Evolutionary conservation across 2,113 vertebrate species (phyloP), one percentile per base, ranked within the genome.

Genomic region (Malurus melanocephalus): DNA sequence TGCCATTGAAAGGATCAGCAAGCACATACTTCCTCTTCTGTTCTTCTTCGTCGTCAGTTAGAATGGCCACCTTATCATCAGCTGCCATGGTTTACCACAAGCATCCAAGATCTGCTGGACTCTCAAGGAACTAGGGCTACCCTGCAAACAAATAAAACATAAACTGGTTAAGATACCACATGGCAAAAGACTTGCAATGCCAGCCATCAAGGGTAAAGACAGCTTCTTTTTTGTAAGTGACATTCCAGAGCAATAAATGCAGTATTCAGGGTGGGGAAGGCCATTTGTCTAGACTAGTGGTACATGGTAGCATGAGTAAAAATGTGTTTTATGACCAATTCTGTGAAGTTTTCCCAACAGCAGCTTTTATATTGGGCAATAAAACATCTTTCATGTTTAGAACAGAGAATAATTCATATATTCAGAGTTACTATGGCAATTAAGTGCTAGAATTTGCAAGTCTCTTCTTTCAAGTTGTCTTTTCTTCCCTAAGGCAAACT

Each of bases 11-110:
- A 35, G 98, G 98, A 78, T 99, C 98, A 1, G 98, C 96, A 88
- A 99, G 97, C 38, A 99, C 98, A 10, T 99, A 98, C 87, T 98
- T 99, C 72, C 98, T 98, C 96, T 99, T 99, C 90, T 98, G 98
- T 7, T 99, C 99, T 85, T 99, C 99, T 93, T 99, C 99, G 6
- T 99, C 99, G 0, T 99, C 99, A 0, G 98, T 98, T 93, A 99
- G 96, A 95, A 99, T 99, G 88, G 98, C 99, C 91, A 99, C 98
- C 94, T 98, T 99, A 95, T 99, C 99, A 69, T 98, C 98, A 27
- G 98, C 96, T 65, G 98, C 97, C 99, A 99, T 99, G 97, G 96
- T 95, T 97, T 65, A 79, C 85, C 86, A 85, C 83, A 59, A 88
- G 82, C 87, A 94, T 85, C 65, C 85, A 93, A 6, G 55, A 56